phyloP scores from a whole-genome alignment of 53 echinoderm and acorn worm genomes.

The Actinopyga echinites region DNA sequence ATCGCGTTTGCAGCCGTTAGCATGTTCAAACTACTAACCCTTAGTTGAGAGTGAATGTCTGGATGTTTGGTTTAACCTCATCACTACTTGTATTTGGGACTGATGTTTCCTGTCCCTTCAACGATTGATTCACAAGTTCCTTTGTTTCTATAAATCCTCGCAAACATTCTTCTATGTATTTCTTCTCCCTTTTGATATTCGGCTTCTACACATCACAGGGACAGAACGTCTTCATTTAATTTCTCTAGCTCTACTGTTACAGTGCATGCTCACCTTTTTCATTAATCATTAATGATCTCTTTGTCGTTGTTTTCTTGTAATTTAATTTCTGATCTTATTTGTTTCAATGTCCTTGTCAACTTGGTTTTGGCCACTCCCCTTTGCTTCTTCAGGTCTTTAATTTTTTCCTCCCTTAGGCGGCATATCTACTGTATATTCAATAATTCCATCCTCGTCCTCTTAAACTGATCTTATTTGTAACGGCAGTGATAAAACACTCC shows the following conservation, averaged over 20 bases:
- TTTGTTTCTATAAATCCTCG: background rate
- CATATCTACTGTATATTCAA: too few species aligned
- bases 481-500: too few species aligned
- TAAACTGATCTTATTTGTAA: too few species aligned
- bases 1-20: slow-evolving; percentile 35
- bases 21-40: slow-evolving; percentile 8
- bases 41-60: background rate
- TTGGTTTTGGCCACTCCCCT: background rate
- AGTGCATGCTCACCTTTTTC: background rate
- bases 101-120: background rate
- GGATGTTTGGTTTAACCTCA: background rate
- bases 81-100: background rate
- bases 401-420: background rate
- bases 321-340: background rate
- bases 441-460: too few species aligned
- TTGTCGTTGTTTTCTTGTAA: background rate
- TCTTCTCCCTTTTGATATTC: slow-evolving; percentile 10
- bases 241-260: background rate
- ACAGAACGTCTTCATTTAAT: slow-evolving; percentile 3
- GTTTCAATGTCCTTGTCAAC: too few species aligned
- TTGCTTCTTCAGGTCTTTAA: background rate
- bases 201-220: slow-evolving; percentile 17
- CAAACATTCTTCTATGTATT: slow-evolving; percentile 26
- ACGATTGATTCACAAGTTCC: background rate
- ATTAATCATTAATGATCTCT: background rate